Conservation (phyloP, 2,113 vertebrate genomes). For the Elephantulus edwardii region DNA sequence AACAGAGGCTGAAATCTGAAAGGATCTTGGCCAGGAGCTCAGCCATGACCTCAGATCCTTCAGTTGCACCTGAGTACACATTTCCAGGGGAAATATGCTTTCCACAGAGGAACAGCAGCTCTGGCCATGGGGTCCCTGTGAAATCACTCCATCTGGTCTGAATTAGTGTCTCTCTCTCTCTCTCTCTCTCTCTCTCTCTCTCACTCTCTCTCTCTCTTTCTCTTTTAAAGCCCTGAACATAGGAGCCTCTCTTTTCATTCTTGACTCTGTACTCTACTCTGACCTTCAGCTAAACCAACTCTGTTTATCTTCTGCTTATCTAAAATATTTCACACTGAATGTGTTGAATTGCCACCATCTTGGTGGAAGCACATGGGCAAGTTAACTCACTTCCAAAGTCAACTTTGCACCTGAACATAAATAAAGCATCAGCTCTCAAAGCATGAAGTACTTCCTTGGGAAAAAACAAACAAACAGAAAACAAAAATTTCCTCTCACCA, state of each 20-base stretch:
- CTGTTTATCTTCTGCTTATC: constrained; percentile 62
- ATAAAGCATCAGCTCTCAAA: neutral
- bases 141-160: constrained; percentile 75
- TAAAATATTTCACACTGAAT: constrained; percentile 28
- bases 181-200: neutral
- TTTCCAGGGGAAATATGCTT: constrained; percentile 72
- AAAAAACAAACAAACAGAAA: neutral
- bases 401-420: constrained; percentile 61
- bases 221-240: constrained; percentile 16
- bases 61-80: constrained; percentile 82
- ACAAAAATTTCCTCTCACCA: neutral
- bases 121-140: constrained; percentile 50
- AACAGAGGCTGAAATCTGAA: constrained; percentile 76
- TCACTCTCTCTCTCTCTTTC: neutral
- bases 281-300: constrained; percentile 1
- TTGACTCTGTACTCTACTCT: constrained; percentile 30
- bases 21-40: constrained; percentile 80
- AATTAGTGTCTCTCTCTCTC: constrained; percentile 23
- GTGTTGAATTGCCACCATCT: constrained; percentile 54
- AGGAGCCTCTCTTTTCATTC: neutral
- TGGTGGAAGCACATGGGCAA: constrained; percentile 54
- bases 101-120: constrained; percentile 57
- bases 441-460: no score
- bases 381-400: constrained; percentile 59
- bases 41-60: constrained; percentile 82